Conservation (phyloP, 2,797 vertebrate genomes). For the Euthynnus affinis region DNA sequence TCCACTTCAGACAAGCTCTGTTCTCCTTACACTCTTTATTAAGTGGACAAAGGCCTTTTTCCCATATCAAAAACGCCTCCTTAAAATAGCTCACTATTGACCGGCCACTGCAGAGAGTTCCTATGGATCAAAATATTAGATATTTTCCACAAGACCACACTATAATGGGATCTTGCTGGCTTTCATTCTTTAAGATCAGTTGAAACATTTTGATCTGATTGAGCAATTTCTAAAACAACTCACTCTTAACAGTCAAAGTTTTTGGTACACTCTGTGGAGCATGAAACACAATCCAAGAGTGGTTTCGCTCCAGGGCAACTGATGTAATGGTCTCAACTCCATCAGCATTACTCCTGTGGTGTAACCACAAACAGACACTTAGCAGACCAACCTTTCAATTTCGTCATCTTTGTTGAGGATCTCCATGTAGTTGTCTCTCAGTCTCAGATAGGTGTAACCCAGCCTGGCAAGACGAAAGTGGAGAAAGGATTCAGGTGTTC, state of each 20-base stretch:
- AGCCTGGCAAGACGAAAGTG: slow-evolving; percentile 83
- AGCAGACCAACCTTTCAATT: slow-evolving; percentile 90
- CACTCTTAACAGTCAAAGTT: slow-evolving; percentile 18
- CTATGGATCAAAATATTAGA: slow-evolving; percentile 58
- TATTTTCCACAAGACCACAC: slow-evolving; percentile 39
- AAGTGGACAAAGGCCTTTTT: no score
- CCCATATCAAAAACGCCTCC: slow-evolving; percentile 20
- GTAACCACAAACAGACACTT: slow-evolving; percentile 45
- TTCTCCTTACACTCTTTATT: not conserved
- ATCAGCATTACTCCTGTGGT: slow-evolving; percentile 41
- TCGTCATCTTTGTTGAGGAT: slow-evolving; percentile 95
- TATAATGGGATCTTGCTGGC: slow-evolving; percentile 36
- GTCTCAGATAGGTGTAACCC: slow-evolving; percentile 95
- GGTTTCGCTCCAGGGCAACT: slow-evolving; percentile 32
- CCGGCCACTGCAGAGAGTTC: slow-evolving; percentile 61
- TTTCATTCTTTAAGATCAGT: slow-evolving; percentile 33
- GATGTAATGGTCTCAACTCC: slow-evolving; percentile 26
- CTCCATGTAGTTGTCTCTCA: slow-evolving; percentile 97
- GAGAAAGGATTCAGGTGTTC: slow-evolving; percentile 5
- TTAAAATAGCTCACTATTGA: slow-evolving; percentile 78
- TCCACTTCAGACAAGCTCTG: not conserved
- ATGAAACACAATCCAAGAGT: slow-evolving; percentile 44
- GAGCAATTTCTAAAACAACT: slow-evolving; percentile 40
- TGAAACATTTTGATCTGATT: slow-evolving; percentile 44
- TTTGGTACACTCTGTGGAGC: slow-evolving; percentile 23